These are phyloP conservation scores for Callipepla squamata DNA, from an alignment of 2,113 vertebrate species.

Conservation along the genomic window DNA sequence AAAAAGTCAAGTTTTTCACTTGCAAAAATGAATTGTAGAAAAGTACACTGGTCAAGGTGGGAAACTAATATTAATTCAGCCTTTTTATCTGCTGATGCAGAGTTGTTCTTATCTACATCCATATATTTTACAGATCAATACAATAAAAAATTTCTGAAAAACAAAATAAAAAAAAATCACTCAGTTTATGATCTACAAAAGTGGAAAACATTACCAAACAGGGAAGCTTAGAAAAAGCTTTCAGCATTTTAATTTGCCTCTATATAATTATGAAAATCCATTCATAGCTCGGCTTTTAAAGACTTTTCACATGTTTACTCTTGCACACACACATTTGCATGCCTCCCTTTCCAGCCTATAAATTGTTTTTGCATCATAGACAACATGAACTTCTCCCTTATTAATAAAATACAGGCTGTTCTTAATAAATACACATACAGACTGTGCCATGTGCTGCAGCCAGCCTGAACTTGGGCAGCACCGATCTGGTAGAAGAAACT, in stretches of 20 bases:
- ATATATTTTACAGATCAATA: not conserved
- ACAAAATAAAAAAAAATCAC: not conserved
- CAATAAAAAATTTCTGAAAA: not conserved
- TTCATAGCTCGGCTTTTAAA: not conserved
- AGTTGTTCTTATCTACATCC: not conserved
- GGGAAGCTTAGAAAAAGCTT: not conserved
- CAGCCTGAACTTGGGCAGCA: not conserved
- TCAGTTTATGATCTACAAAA: not conserved
- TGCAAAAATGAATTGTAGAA: not conserved
- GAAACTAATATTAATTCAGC: not conserved
- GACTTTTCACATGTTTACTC: not conserved
- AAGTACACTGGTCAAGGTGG: not conserved
- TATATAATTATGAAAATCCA: not conserved
- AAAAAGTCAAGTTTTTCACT: not conserved
- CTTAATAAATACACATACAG: not conserved
- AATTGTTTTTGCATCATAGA: not conserved
- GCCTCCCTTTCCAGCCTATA: not conserved
- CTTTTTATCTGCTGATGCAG: not conserved
- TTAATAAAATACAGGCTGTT: conserved; percentile 1
- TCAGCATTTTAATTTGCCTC: conserved; percentile 22
- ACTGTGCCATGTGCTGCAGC: not conserved
- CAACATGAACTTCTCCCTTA: not conserved
- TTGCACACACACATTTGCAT: not conserved
- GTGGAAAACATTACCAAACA: not conserved
- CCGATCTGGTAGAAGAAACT: not conserved